phyloP scores from a whole-genome alignment of 2,113 vertebrate genomes.

The Pitta sordida region DNA sequence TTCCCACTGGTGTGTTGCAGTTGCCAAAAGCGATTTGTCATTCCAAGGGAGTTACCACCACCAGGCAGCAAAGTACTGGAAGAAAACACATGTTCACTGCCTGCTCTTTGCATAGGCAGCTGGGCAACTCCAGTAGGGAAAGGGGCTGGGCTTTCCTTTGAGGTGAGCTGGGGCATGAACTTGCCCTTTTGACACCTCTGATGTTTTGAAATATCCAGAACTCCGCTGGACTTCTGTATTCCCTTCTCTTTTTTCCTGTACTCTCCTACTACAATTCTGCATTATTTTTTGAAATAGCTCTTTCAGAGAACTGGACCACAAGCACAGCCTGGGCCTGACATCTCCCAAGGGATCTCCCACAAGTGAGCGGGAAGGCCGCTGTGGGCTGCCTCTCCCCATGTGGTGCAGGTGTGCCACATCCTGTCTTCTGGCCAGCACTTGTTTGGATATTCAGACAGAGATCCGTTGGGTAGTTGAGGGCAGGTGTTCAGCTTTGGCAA shows the following conservation, averaged over 20 bases:
- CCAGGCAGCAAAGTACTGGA: background rate
- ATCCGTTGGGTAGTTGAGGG: background rate
- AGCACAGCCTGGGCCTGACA: background rate
- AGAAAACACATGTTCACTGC: background rate
- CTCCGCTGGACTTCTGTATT: background rate
- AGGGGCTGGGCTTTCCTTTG: background rate
- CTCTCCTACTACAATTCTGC: background rate
- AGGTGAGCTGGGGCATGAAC: background rate
- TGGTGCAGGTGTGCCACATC: background rate
- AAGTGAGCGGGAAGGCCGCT: background rate
- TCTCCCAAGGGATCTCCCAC: background rate
- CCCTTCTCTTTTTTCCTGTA: background rate
- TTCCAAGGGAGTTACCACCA: background rate
- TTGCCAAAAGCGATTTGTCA: background rate
- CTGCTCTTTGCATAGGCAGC: too few relatives aligned
- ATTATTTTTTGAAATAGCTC: background rate
- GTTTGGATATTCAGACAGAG: rapidly evolving
- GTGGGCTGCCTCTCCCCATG: background rate
- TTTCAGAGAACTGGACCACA: background rate
- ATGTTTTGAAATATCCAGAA: background rate
- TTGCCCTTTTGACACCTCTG: background rate
- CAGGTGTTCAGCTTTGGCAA: background rate
- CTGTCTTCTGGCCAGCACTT: background rate
- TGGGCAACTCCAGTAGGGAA: background rate
- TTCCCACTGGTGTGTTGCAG: background rate